phyloP scores from a whole-genome alignment of 1,140 invertebrate species.

The Drosophila grimshawi region DNA sequence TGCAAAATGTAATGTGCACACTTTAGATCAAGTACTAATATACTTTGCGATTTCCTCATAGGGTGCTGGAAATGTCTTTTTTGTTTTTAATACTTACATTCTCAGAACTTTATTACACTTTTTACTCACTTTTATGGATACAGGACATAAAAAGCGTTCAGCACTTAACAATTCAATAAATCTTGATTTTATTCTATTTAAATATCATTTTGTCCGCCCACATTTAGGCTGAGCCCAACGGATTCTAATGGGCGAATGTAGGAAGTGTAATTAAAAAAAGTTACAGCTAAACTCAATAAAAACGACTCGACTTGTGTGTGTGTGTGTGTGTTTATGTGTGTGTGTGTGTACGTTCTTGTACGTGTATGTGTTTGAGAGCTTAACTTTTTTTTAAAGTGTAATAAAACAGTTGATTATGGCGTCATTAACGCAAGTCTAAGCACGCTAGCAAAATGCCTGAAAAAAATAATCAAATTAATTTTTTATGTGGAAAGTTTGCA shows the following conservation, averaged over 20 bases:
- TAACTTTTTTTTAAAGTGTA: slow-evolving; percentile 76
- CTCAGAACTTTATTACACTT: background rate
- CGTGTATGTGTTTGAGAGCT: slow-evolving; percentile 34
- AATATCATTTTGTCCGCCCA: slow-evolving; percentile 15
- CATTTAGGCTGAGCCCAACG: background rate
- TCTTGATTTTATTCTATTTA: slow-evolving; percentile 46
- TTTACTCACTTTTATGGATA: slow-evolving; percentile 11
- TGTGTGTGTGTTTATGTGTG: slow-evolving; percentile 3
- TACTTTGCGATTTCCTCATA: too few relatives aligned
- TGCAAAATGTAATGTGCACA: too few relatives aligned
- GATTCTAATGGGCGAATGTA: slow-evolving; percentile 21
- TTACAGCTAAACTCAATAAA: slow-evolving; percentile 43
- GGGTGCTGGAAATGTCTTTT: background rate
- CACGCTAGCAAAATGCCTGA: slow-evolving; percentile 23
- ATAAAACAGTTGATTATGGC: slow-evolving; percentile 81
- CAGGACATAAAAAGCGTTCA: slow-evolving; percentile 16
- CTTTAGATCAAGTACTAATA: too few relatives aligned
- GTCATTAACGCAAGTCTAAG: slow-evolving; percentile 77
- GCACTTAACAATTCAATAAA: slow-evolving; percentile 39
- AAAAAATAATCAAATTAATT: slow-evolving; percentile 79
- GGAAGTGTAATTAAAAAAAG: slow-evolving; percentile 69
- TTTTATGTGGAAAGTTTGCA: slow-evolving; percentile 78
- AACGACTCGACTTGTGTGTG: slow-evolving; percentile 5
- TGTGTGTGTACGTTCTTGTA: background rate
- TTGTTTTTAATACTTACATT: background rate